phyloP scores from a whole-genome alignment of 2,888 invertebrate genomes.

The Baccha elongata region DNA sequence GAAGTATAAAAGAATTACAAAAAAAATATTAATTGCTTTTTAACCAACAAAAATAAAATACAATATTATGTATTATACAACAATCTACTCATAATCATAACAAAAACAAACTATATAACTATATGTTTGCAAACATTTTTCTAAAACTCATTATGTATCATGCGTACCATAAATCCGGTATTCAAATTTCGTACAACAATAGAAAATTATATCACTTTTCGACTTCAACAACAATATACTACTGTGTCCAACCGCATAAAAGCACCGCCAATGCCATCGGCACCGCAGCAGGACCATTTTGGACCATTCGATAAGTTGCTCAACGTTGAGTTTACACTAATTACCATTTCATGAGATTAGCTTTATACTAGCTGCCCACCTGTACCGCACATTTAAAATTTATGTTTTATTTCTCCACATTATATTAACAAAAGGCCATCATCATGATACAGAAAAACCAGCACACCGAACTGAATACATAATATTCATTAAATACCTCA shows the following conservation, averaged over 20 bases:
- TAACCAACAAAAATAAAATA: no score
- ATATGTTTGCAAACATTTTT: conserved; percentile 34
- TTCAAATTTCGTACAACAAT: conserved; percentile 68
- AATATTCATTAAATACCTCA: conserved; percentile 67
- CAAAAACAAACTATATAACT: background rate
- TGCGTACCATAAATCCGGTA: conserved; percentile 72
- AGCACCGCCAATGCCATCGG: background rate
- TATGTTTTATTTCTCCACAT: conserved; percentile 2
- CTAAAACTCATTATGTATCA: conserved; percentile 71
- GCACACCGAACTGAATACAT: conserved; percentile 12
- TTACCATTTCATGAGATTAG: conserved; percentile 72
- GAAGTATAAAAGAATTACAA: no score
- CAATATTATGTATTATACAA: no score
- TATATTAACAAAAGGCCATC: conserved; percentile 16
- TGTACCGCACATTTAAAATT: conserved; percentile 14
- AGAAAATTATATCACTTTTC: conserved; percentile 68
- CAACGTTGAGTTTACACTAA: conserved; percentile 71
- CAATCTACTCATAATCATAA: conserved; percentile 21
- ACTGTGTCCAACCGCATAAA: background rate
- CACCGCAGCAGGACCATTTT: conserved; percentile 55
- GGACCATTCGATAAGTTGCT: conserved; percentile 63
- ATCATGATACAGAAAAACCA: background rate
- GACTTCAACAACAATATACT: conserved; percentile 40
- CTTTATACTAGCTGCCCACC: conserved; percentile 15
- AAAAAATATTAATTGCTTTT: no score